Evolutionary conservation across 2,888 invertebrate species (phyloP).

Genomic region (Ectropis crepuscularia): DNA sequence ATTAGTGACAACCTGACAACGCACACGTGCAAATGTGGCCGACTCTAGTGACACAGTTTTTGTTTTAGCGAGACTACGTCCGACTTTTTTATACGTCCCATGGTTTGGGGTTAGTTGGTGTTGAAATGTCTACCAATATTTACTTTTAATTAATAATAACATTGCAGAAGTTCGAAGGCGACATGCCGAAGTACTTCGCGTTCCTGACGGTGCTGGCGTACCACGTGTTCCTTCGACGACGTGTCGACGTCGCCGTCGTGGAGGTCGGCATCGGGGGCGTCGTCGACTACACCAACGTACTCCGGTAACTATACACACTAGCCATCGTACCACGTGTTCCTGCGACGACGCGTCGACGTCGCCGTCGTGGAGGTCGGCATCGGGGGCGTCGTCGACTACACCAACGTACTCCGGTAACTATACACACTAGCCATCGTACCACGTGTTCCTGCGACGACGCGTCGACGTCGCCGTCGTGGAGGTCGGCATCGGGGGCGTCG

Average conservation of each 20-base stretch:
- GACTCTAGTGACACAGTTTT: too few species aligned
- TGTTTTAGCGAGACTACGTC: too few species aligned
- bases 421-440: constrained; percentile 84
- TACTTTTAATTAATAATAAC: too few species aligned
- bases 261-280: constrained; percentile 99
- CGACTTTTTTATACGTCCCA: too few species aligned
- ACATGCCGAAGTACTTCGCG: constrained; percentile 97
- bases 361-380: constrained; percentile 98
- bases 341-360: constrained; percentile 94
- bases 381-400: constrained; percentile 97
- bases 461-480: constrained; percentile 97
- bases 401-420: constrained; percentile 92
- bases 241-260: constrained; percentile 95
- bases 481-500: constrained; percentile 98
- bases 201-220: constrained; percentile 97
- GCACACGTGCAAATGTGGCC: too few species aligned
- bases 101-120: too few species aligned
- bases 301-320: constrained; percentile 84
- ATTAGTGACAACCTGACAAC: too few species aligned
- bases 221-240: constrained; percentile 92
- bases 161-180: constrained; percentile 81
- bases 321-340: constrained; percentile 93
- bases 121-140: too few species aligned
- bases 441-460: constrained; percentile 93
- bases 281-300: constrained; percentile 96